phyloP scores from a whole-genome alignment of 2,797 vertebrate species.

The Diplodus puntazzo region DNA sequence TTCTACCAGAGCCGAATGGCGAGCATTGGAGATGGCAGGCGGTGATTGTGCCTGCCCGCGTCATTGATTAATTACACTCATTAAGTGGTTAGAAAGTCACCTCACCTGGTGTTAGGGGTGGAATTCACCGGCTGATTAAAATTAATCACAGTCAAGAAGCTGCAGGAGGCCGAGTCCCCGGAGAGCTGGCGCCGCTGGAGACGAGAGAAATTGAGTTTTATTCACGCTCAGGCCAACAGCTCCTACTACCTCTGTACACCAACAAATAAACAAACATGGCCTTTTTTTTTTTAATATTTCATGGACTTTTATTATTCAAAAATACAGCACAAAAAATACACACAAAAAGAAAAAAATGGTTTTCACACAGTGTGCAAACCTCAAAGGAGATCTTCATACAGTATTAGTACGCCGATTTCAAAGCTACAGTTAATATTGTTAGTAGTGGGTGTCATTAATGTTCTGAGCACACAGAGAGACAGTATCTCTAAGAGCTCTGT shows the following conservation, averaged over 20 bases:
- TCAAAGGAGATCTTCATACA: constrained; percentile 71
- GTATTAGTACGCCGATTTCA: constrained; percentile 78
- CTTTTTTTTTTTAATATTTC: constrained; percentile 44
- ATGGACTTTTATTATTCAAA: constrained; percentile 85
- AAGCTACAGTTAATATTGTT: constrained; percentile 81
- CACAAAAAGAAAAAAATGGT: constrained; percentile 68
- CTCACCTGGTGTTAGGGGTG: constrained; percentile 78
- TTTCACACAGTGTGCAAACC: constrained; percentile 78
- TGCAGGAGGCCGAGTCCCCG: constrained; percentile 33
- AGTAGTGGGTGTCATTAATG: constrained; percentile 67
- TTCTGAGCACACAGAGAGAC: constrained; percentile 50
- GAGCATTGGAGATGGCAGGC: constrained; percentile 17
- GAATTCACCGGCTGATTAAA: constrained; percentile 71
- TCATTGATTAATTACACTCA: constrained; percentile 79
- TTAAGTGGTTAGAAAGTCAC: constrained; percentile 80
- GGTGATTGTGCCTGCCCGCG: constrained; percentile 17
- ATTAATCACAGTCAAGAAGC: constrained; percentile 73
- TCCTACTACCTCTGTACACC: constrained; percentile 12
- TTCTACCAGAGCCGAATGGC: constrained; percentile 21
- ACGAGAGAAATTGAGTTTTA: constrained; percentile 28
- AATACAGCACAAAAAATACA: constrained; percentile 87
- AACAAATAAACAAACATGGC: constrained; percentile 21
- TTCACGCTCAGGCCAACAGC: constrained; percentile 35
- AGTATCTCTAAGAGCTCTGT: constrained; percentile 56
- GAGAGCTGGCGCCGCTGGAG: constrained; percentile 19